A percentile compares a stretch with the other conserved stretches of the same genome.
Evolutionary conservation across 1,140 invertebrate genomes (phyloP).

Genomic region (Bradysia coprophila): DNA sequence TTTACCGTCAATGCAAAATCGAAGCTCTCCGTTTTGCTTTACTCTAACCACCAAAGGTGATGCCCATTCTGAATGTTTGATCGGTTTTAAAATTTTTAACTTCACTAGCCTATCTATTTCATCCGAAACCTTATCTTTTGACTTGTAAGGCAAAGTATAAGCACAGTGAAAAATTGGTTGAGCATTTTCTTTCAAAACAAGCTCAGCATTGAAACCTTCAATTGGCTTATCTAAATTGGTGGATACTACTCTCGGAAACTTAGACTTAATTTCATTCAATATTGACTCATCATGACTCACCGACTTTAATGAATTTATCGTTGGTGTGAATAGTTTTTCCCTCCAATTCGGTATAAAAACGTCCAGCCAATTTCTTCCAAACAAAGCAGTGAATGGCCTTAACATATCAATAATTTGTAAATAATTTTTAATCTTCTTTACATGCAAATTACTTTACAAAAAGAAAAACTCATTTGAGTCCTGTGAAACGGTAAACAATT

Average conservation of each 20-base stretch:
- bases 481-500: too few relatives aligned
- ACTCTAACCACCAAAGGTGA: conserved; percentile 19
- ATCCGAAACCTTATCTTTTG: background rate
- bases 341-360: background rate
- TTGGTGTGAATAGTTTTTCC: background rate
- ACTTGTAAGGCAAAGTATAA: background rate
- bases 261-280: background rate
- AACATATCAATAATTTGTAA: background rate
- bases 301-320: background rate
- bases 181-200: background rate
- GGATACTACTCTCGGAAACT: background rate
- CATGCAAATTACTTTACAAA: too few relatives aligned
- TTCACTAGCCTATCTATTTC: background rate
- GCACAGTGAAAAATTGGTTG: background rate
- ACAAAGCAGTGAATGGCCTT: background rate
- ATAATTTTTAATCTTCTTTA: background rate
- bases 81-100: background rate
- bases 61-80: conserved; percentile 15
- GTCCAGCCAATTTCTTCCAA: background rate
- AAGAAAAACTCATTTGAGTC: too few relatives aligned
- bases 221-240: background rate
- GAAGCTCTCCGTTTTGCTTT: conserved; percentile 13
- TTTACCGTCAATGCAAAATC: conserved; percentile 13
- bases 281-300: background rate
- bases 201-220: background rate